Evolutionary conservation across 2,888 invertebrate genomes (phyloP).

Genomic region (Hirtodrosophila trivittata): DNA sequence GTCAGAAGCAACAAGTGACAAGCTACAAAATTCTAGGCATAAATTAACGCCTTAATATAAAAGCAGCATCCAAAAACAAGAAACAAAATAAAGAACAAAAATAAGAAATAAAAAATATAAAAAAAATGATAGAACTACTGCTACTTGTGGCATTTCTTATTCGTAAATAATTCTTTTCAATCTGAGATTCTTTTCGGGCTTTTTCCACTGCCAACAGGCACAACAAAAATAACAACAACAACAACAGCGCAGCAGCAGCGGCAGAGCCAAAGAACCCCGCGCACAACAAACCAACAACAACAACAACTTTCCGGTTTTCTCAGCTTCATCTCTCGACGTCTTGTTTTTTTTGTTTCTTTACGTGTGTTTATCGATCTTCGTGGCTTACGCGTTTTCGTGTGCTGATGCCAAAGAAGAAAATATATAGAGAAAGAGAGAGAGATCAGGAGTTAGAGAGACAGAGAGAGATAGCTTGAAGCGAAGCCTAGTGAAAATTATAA

Average conservation of each 20-base stretch:
- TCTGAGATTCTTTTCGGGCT: conserved; percentile 24
- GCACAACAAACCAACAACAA: conserved; percentile 35
- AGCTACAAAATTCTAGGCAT: conserved; percentile 55
- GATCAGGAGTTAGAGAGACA: conserved; percentile 26
- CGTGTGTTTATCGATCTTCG: conserved; percentile 68
- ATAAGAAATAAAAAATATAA: conserved; percentile 24
- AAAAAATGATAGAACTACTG: conserved; percentile 7
- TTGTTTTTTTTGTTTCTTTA: conserved; percentile 47
- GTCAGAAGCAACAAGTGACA: conserved; percentile 74
- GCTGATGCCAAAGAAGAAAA: conserved; percentile 4
- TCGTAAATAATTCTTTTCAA: conserved; percentile 39
- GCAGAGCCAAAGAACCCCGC: conserved; percentile 43
- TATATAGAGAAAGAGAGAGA: conserved; percentile 22
- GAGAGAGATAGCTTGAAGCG: conserved; percentile 22
- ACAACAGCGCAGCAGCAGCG: conserved; percentile 32
- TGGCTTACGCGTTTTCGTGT: conserved; percentile 64
- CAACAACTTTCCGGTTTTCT: conserved; percentile 77
- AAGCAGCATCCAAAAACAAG: conserved; percentile 4
- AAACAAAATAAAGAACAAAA: conserved; percentile 14
- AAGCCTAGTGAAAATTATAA: conserved; percentile 47
- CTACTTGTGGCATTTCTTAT: conserved; percentile 25
- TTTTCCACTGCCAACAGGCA: conserved; percentile 26
- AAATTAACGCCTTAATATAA: conserved; percentile 50
- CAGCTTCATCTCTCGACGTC: conserved; percentile 39
- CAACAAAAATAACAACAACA: conserved; percentile 19